A percentile compares a stretch with the other conserved stretches of the same genome.
Conservation (phyloP, 2,113 vertebrate genomes). For the Rhegmatorhina hoffmannsi region DNA sequence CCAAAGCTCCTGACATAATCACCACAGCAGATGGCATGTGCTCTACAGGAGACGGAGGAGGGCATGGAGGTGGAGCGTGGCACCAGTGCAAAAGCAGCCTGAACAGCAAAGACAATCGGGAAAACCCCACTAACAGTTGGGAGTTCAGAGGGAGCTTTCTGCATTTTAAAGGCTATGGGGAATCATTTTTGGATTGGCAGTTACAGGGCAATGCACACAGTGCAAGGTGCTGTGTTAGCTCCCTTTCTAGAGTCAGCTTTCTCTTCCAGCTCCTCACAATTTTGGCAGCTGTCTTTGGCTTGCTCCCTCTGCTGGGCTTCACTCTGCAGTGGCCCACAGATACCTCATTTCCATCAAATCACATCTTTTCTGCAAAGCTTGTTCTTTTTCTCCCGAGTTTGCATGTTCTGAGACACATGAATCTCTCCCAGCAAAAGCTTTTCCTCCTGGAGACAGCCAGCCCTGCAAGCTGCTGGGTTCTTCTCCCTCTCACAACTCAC, state of each 20-base stretch:
- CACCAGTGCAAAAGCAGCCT: neutral
- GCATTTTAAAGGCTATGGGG: neutral
- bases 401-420: neutral
- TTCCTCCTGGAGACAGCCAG: neutral
- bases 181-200: neutral
- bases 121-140: neutral
- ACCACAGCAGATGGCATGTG: slow-evolving; percentile 75
- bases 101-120: neutral
- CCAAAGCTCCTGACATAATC: slow-evolving; percentile 61
- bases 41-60: neutral
- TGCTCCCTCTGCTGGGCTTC: neutral
- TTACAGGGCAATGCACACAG: neutral
- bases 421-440: neutral
- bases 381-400: neutral
- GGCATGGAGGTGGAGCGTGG: neutral
- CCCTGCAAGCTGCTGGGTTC: neutral
- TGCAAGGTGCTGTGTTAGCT: neutral
- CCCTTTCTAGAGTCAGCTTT: neutral
- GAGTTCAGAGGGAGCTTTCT: neutral
- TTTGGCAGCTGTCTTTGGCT: neutral
- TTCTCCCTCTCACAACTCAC: neutral
- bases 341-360: neutral
- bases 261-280: neutral
- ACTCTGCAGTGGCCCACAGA: neutral
- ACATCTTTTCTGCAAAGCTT: neutral